Base-by-base conservation (phyloP, 2,797 vertebrate species). In the Galagoides demidoff region DNA sequence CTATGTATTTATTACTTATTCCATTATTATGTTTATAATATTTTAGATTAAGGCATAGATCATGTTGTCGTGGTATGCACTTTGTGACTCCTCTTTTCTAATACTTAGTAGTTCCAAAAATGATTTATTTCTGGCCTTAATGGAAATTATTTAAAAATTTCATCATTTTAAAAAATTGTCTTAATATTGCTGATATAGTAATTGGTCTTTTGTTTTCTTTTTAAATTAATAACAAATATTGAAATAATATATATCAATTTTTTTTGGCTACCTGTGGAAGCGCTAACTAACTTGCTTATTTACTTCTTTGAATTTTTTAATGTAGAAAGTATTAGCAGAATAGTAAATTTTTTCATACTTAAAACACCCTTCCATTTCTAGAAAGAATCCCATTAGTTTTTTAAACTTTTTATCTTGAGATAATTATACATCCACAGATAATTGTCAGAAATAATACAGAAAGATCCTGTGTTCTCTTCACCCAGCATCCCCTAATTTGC, bases 191-290 rank as follows among this genome's bases (percentile, higher is more conserved):
- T 74, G 7, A 68, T 90, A 7, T 43, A 63, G 31, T 34, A n/a
- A 52, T 85, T 73, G n/a, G 11, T 90, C 45, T 64, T 76, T 94
- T 92, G 19, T 76, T 89, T 85, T 55, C 39, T 68, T 93, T 85
- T 81, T 16, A 73, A 84, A 78, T 93, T 78, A 93, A 66, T 63
- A 93, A 66, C 73, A 43, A 84, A 31, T 71, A 19, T 90, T 82
- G 20, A 85, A 93, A 70, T 85, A 57, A 17, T 57, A 3, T 78
- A 20, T 52, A 61, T 49, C 49, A 95, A 64, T n/a, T 70, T 87
- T 92, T 91, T 95, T 91, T 85, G 39, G 68, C 74, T 64, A 7
- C 71, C 17, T 71, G 3, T 64, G 13, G 11, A 63, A 61, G 20
- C 61, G 61, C 13, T 76, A 12, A 37, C 61, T 29, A 12, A 37